phyloP scores from a whole-genome alignment of 2,113 vertebrate genomes.

The Mugil cephalus region DNA sequence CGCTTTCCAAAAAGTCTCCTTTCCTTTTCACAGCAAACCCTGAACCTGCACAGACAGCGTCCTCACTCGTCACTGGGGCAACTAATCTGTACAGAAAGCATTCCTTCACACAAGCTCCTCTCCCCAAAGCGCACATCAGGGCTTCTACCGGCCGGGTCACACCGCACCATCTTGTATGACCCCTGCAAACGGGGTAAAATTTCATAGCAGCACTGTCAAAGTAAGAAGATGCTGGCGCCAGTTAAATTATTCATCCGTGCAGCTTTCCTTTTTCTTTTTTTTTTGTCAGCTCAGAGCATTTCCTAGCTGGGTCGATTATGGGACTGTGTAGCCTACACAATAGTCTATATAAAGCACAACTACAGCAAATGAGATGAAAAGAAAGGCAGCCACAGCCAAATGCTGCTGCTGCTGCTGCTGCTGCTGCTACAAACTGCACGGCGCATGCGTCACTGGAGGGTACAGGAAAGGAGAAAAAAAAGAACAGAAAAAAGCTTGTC shows the following conservation, averaged over 20 bases:
- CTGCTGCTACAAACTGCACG: no score
- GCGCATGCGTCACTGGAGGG: conserved; percentile 72
- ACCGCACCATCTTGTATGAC: conserved; percentile 14
- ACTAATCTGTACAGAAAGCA: conserved; percentile 37
- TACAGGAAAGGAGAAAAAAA: conserved; percentile 3
- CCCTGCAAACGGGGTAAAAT: conserved; percentile 23
- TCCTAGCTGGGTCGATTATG: neutral
- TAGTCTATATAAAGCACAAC: conserved; percentile 12
- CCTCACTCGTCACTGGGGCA: conserved; percentile 21
- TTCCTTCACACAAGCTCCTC: conserved; percentile 39
- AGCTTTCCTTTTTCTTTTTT: neutral
- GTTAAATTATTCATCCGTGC: conserved; percentile 48
- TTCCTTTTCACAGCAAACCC: neutral
- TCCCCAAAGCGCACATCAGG: conserved; percentile 14
- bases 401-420: no score
- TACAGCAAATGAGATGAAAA: conserved; percentile 28
- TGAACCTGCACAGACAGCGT: conserved; percentile 25
- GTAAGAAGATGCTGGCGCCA: conserved; percentile 16
- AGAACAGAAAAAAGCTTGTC: conserved; percentile 58
- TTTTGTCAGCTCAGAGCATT: conserved; percentile 5
- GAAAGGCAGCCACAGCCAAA: no score
- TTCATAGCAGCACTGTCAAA: conserved; percentile 42
- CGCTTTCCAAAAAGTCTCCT: neutral
- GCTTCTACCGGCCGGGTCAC: conserved; percentile 29
- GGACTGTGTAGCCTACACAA: neutral